These are phyloP conservation scores for Apus apus DNA, from an alignment of 2,113 vertebrate genomes.

Conservation along the genomic window DNA sequence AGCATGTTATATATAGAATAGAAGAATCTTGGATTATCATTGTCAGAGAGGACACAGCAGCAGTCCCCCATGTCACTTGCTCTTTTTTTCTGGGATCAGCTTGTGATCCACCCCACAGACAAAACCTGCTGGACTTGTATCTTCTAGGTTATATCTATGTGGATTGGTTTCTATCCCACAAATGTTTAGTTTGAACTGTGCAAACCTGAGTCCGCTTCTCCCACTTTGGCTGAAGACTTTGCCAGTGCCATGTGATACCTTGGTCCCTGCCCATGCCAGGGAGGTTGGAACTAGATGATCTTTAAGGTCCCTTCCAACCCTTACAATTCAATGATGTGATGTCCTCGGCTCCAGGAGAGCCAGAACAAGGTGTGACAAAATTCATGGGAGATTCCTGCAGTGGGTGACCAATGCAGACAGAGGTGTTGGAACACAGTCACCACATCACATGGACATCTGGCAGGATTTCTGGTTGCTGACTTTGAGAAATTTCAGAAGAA, in stretches of 20 bases:
- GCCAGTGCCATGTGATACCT: rapidly evolving
- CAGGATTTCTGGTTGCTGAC: neutral
- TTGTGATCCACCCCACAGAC: neutral
- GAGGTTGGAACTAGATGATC: no score
- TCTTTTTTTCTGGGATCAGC: neutral
- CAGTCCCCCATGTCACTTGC: neutral
- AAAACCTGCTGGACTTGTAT: neutral
- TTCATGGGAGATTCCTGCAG: neutral
- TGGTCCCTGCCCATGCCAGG: no score
- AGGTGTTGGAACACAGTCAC: neutral
- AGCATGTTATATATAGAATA: neutral
- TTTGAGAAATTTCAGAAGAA: neutral
- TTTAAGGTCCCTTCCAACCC: no score
- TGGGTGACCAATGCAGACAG: neutral
- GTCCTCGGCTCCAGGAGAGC: rapidly evolving
- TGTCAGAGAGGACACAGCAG: neutral
- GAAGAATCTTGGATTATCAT: neutral
- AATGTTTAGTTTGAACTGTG: neutral
- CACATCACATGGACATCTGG: neutral
- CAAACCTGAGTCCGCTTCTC: neutral
- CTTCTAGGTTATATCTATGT: neutral
- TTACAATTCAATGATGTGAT: no score
- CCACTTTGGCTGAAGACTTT: neutral
- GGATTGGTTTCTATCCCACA: neutral
- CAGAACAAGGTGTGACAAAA: neutral